phyloP scores from a whole-genome alignment of 2,113 vertebrate genomes.

The Gnathonemus longibarbis region DNA sequence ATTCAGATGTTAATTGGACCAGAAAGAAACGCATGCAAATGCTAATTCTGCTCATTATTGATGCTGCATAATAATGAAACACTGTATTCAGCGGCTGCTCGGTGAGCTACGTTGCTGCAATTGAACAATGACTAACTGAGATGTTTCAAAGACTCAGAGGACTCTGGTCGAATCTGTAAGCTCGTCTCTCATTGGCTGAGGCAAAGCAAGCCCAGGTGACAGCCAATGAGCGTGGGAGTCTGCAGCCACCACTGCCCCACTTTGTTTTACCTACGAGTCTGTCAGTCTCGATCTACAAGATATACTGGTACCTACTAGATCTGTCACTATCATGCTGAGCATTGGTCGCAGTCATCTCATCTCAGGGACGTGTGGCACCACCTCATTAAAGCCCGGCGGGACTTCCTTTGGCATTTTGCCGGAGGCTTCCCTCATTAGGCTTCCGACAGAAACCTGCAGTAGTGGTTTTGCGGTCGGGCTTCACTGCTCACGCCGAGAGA shows the following conservation, averaged over 20 bases:
- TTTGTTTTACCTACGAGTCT: neutral
- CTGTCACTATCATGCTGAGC: neutral
- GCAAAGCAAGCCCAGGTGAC: neutral
- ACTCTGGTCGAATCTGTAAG: neutral
- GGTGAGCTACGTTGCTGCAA: neutral
- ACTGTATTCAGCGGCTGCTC: neutral
- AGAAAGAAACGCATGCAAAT: neutral
- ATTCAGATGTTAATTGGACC: constrained; percentile 6
- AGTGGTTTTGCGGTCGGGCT: neutral
- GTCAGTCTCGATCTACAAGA: neutral
- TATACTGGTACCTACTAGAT: neutral
- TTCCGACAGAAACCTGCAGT: neutral
- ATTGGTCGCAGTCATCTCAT: neutral
- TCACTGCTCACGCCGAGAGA: neutral
- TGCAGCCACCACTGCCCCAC: neutral
- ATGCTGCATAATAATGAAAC: neutral
- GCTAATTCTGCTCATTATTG: constrained; percentile 1
- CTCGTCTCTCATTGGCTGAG: neutral
- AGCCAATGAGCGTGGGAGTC: neutral
- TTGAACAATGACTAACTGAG: neutral
- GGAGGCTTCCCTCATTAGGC: neutral
- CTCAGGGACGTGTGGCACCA: neutral
- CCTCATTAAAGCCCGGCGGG: neutral
- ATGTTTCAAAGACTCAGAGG: neutral
- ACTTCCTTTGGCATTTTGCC: neutral